phyloP scores from a whole-genome alignment of 1,140 invertebrate species.

The Penaeus indicus region DNA sequence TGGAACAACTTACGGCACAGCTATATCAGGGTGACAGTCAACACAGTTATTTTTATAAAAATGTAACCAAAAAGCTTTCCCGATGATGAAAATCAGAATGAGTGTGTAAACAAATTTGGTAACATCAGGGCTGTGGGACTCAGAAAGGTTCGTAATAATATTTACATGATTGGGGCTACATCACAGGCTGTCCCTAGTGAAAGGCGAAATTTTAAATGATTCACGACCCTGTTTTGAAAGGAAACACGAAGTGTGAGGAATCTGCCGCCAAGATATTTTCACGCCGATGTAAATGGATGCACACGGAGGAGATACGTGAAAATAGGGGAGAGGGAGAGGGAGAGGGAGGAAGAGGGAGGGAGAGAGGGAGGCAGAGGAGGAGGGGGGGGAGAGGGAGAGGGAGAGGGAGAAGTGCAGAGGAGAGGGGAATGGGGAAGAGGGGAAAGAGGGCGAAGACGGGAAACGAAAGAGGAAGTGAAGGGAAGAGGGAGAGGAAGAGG shows the following conservation, averaged over 20 bases:
- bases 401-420: neutral
- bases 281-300: constrained; percentile 17
- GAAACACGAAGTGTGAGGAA: neutral
- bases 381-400: neutral
- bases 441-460: neutral
- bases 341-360: neutral
- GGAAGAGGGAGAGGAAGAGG: neutral
- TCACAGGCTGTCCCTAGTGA: neutral
- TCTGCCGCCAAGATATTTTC: constrained; percentile 9
- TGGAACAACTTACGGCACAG: too few species aligned
- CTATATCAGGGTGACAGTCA: too few species aligned
- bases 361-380: neutral
- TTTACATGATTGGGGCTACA: constrained; percentile 27
- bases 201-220: constrained; percentile 23
- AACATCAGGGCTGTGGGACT: neutral
- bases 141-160: constrained; percentile 15
- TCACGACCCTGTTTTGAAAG: constrained; percentile 19
- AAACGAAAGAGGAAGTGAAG: neutral
- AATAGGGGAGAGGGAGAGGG: neutral
- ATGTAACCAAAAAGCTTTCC: neutral
- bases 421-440: neutral
- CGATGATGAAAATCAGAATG: constrained; percentile 3
- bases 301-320: neutral
- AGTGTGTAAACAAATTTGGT: constrained; percentile 4
- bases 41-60: too few species aligned